Base-by-base conservation (phyloP, 2,113 vertebrate genomes). In the Rissa tridactyla region DNA sequence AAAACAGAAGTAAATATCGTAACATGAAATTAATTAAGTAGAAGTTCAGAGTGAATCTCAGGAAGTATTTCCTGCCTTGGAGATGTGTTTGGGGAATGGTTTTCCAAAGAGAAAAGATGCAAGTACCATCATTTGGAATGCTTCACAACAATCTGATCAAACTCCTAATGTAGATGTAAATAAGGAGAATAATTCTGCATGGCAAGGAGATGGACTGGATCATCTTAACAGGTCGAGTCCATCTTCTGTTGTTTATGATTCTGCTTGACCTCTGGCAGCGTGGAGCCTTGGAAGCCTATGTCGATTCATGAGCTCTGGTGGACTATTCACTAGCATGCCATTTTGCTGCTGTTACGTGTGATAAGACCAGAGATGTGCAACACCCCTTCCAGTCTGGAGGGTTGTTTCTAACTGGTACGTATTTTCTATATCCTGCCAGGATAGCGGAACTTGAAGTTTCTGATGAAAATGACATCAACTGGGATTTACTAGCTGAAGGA, bases 391-490 rank as follows among this genome's bases (percentile, higher is more conserved):
- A 11, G 8, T 46, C 86, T 61, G 68, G 54, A 71, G 82, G 46
- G 49, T 69, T 38, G 49, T 49, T 92, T 85, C 94, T 98, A 69
- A 98, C 92, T 86, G 75, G 26, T 76, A 57, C 36, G 84, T 97
- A 15, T 96, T 40, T 90, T 87, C 95, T 98, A 13, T 98, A 8
- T 94, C 92, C 90, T 95, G 94, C 86, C 97, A 99, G 99, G 98
- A 99, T 99, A 91, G 98, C 98, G 32, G 99, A 99, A 96, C 98
- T 99, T 87, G 98, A 98, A n/a, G 99, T 99, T 76, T 98, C 98
- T 64, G 99, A 99, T 92, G 99, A 99, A 97, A 99, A 99, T 69
- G 99, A 99, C 57, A 99, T 99, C 94, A 99, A 99, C 42, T 99
- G 99, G 99, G 99, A 99, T 96, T 98, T 99, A 19, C 97, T 99